These are phyloP conservation scores for Linepithema humile DNA, from an alignment of 1,140 invertebrate genomes.

Conservation along the genomic window DNA sequence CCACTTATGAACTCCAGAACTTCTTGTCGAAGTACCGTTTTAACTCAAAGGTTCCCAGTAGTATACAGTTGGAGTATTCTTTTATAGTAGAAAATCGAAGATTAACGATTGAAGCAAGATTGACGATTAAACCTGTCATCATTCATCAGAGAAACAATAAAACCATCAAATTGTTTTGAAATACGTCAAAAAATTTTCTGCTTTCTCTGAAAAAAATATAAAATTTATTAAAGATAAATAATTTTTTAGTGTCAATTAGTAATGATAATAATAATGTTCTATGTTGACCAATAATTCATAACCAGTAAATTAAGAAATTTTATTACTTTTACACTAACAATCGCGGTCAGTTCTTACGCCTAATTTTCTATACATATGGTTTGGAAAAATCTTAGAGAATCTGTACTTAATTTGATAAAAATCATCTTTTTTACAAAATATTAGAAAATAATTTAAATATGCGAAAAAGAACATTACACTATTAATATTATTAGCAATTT, in stretches of 20 bases:
- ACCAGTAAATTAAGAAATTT: no score
- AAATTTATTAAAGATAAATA: no score
- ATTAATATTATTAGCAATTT: background rate
- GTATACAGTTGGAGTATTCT: background rate
- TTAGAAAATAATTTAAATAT: background rate
- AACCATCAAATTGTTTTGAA: background rate
- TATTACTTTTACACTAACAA: no score
- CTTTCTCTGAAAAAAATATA: no score
- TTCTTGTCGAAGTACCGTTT: slow-evolving; percentile 42
- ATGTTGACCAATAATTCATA: no score
- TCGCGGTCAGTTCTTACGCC: no score
- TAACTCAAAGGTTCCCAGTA: slow-evolving; percentile 29
- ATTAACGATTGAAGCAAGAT: background rate
- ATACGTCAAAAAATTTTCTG: background rate
- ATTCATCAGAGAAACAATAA: background rate
- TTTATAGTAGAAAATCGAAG: background rate
- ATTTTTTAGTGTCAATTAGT: no score
- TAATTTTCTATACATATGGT: no score
- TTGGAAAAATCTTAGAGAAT: no score
- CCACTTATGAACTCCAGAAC: slow-evolving; percentile 3
- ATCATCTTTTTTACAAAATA: background rate
- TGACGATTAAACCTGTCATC: background rate
- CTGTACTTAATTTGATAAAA: background rate
- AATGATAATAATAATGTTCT: no score
- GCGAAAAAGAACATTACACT: background rate